Evolutionary conservation across 2,797 vertebrate genomes (phyloP).

Genomic region (Gobio occitaniae): DNA sequence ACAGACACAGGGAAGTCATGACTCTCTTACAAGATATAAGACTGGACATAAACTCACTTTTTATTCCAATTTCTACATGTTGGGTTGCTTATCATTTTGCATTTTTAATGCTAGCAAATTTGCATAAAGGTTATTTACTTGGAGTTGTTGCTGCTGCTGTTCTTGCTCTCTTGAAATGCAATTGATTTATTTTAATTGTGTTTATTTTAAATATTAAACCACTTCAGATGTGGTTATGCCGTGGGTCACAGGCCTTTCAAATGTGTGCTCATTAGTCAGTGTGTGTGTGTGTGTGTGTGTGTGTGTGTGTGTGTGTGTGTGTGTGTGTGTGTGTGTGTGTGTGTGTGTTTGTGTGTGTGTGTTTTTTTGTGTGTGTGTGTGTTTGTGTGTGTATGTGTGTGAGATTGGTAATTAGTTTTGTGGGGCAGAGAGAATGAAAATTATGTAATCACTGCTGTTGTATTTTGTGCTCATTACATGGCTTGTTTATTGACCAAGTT

Average conservation of each 20-base stretch:
- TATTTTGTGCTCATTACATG: constrained; percentile 24
- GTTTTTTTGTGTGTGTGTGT: not conserved
- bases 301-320: not conserved
- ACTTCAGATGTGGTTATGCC: constrained; percentile 1
- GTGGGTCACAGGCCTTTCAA: constrained; percentile 25
- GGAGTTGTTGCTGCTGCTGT: not conserved
- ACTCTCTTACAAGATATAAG: not conserved
- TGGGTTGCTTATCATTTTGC: not conserved
- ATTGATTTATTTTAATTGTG: constrained; percentile 41
- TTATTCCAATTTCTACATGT: not conserved
- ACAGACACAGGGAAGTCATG: not conserved
- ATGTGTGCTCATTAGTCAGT: constrained; percentile 35
- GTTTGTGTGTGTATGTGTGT: not conserved
- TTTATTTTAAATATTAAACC: constrained; percentile 29
- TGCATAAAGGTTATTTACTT: constrained; percentile 5
- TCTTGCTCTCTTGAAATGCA: not conserved
- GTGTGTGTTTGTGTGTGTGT: not conserved
- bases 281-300: not conserved
- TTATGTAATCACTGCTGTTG: constrained; percentile 34
- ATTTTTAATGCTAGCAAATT: not conserved
- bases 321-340: too few relatives aligned
- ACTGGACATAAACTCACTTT: not conserved
- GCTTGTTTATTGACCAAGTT: constrained; percentile 38
- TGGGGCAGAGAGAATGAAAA: constrained; percentile 13
- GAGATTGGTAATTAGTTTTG: constrained; percentile 31